Evolutionary conservation across 2,888 invertebrate genomes (phyloP).

Genomic region (Frankliniella intonsa): DNA sequence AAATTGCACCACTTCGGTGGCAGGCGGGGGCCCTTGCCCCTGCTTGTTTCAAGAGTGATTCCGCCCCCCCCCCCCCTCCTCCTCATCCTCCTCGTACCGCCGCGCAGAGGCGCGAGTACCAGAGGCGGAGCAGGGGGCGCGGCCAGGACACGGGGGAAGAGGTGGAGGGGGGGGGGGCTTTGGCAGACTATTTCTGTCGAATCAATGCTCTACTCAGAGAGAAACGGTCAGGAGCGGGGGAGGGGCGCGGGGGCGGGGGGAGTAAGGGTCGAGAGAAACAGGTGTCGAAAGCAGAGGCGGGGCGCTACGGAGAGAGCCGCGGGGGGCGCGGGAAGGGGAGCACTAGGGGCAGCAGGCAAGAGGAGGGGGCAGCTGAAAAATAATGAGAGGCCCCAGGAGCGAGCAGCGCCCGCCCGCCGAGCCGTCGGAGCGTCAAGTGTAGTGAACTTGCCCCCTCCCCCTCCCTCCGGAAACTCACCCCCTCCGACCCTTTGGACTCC

Average conservation of each 20-base stretch:
- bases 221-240: neutral
- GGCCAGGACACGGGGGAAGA: neutral
- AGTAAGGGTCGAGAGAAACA: neutral
- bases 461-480: too few species aligned
- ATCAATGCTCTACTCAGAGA: conserved; percentile 13
- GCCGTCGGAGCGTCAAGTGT: neutral
- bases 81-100: neutral
- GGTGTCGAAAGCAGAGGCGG: neutral
- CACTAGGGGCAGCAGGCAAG: neutral
- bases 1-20: too few species aligned
- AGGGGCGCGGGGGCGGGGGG: neutral
- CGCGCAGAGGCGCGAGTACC: neutral
- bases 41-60: too few species aligned
- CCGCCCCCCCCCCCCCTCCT: neutral
- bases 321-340: neutral
- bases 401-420: neutral
- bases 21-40: too few species aligned
- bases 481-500: too few species aligned
- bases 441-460: neutral
- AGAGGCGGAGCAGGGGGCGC: neutral
- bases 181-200: neutral
- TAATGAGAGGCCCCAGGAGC: neutral
- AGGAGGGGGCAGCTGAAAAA: neutral
- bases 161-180: too few species aligned
- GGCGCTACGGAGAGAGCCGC: neutral